These are phyloP conservation scores for Poeciliopsis prolifica DNA, from an alignment of 2,113 vertebrate genomes.

Conservation along the genomic window DNA sequence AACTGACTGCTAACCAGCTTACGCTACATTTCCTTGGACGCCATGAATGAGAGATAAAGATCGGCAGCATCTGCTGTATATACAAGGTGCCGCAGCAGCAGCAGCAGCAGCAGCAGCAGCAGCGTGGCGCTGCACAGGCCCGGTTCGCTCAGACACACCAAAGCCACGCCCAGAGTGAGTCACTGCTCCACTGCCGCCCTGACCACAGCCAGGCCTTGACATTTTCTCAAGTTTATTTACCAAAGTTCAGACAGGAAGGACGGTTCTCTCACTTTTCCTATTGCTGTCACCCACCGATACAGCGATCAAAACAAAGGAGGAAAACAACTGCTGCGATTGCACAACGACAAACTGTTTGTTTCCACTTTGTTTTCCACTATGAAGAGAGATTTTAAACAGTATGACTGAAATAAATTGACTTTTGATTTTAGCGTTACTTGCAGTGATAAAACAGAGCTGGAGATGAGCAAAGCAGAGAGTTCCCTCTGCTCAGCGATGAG, in stretches of 20 bases:
- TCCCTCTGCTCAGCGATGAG: background rate
- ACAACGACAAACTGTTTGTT: background rate
- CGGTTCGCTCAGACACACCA: background rate
- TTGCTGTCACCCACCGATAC: slow-evolving; percentile 82
- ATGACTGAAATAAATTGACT: background rate
- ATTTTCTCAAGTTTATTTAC: slow-evolving; percentile 90
- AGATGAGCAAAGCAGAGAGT: background rate
- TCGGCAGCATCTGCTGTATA: slow-evolving; percentile 49
- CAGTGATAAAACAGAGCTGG: background rate
- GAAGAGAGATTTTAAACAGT: background rate
- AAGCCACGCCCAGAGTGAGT: slow-evolving; percentile 61
- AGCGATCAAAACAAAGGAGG: slow-evolving; percentile 34
- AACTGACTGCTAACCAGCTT: slow-evolving; percentile 63
- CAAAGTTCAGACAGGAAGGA: slow-evolving; percentile 92
- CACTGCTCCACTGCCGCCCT: slow-evolving; percentile 79
- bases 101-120: background rate
- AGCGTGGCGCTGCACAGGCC: background rate
- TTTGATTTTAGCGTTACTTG: background rate
- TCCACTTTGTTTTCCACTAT: slow-evolving; percentile 16
- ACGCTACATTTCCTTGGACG: slow-evolving; percentile 67
- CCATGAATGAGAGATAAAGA: slow-evolving; percentile 69
- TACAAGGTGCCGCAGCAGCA: slow-evolving; percentile 17
- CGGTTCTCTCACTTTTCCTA: slow-evolving; percentile 81
- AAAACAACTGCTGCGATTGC: background rate
- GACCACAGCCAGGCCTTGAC: slow-evolving; percentile 88